phyloP scores from a whole-genome alignment of 2,797 vertebrate genomes.

The Forpus xanthops region DNA sequence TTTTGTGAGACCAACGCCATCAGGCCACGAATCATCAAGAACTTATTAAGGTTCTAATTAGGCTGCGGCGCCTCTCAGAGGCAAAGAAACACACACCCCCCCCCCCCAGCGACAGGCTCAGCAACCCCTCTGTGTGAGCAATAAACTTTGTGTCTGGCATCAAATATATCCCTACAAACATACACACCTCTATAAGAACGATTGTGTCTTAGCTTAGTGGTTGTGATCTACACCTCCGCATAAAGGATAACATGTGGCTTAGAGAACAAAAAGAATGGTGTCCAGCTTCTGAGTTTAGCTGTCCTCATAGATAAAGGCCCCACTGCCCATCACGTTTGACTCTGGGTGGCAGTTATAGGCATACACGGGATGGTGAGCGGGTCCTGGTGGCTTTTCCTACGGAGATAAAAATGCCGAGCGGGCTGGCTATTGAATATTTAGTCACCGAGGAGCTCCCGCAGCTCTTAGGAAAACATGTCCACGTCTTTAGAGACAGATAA shows the following conservation, averaged over 20 bases:
- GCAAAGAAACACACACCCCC: background rate
- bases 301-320: background rate
- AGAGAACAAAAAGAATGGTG: background rate
- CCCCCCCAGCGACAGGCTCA: background rate
- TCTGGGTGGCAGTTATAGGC: background rate
- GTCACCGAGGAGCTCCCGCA: background rate
- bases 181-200: fast-evolving
- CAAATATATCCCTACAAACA: background rate
- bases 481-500: background rate
- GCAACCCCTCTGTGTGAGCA: background rate
- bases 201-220: background rate
- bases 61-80: background rate
- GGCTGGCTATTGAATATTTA: background rate
- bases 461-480: background rate
- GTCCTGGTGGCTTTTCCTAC: background rate
- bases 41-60: constrained; percentile 38
- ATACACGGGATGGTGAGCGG: fast-evolving
- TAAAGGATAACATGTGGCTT: background rate
- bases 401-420: background rate
- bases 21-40: constrained; percentile 12
- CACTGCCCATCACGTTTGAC: fast-evolving
- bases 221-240: background rate
- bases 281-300: background rate
- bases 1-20: background rate
- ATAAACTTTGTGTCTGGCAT: background rate